phyloP scores from a whole-genome alignment of 2,113 vertebrate species.

The Verasper variegatus region DNA sequence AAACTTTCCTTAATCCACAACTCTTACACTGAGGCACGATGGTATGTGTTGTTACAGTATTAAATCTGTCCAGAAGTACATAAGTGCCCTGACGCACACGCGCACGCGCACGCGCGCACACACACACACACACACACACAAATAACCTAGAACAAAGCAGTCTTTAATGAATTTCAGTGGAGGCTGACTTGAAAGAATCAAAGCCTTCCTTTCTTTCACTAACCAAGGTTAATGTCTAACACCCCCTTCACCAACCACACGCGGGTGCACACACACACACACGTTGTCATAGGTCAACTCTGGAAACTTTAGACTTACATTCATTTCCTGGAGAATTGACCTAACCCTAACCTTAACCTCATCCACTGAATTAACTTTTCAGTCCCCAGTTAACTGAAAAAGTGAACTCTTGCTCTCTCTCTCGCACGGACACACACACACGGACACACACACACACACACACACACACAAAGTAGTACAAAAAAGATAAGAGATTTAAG shows the following conservation, averaged over 20 bases:
- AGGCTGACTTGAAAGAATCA: constrained; percentile 41
- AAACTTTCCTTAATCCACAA: constrained; percentile 24
- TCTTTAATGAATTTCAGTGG: constrained; percentile 65
- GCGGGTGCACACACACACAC: neutral
- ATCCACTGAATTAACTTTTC: too few species aligned
- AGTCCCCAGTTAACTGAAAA: too few species aligned
- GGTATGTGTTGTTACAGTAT: constrained; percentile 34
- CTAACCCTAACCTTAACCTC: neutral
- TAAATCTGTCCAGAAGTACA: constrained; percentile 14
- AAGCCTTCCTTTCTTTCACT: constrained; percentile 58
- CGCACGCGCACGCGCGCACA: constrained; percentile 1
- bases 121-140: constrained; percentile 37
- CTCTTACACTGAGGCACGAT: constrained; percentile 10
- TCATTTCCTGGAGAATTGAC: neutral
- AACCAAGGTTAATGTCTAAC: constrained; percentile 65
- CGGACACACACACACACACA: neutral
- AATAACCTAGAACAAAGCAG: constrained; percentile 73
- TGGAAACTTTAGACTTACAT: neutral
- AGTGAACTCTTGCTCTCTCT: too few species aligned
- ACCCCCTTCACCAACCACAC: neutral
- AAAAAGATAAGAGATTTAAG: constrained; percentile 8
- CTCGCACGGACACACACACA: neutral
- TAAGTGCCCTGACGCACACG: neutral
- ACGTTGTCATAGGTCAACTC: neutral
- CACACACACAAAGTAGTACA: constrained; percentile 1